Percentiles rank a stretch among this genome's conserved stretches.
Evolutionary conservation across 1,140 invertebrate species (phyloP).

Genomic region (Prorops nasuta): DNA sequence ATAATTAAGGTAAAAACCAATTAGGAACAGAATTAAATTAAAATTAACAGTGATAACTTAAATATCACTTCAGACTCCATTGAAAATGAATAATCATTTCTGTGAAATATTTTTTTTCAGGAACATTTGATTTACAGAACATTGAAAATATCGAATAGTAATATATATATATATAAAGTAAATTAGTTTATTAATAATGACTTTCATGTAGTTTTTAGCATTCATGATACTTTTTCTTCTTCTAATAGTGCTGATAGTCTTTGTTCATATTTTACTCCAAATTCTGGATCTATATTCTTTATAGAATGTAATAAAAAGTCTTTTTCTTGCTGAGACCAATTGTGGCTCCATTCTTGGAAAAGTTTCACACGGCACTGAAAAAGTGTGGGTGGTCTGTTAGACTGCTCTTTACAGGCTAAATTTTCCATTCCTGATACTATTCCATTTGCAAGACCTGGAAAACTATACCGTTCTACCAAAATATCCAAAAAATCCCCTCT

Average conservation of each 20-base stretch:
- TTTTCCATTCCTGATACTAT: slow-evolving; percentile 68
- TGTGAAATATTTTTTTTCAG: too few relatives aligned
- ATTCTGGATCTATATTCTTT: slow-evolving; percentile 68
- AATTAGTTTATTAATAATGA: too few relatives aligned
- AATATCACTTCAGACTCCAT: too few relatives aligned
- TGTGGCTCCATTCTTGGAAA: slow-evolving; percentile 81
- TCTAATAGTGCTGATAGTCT: slow-evolving; percentile 48
- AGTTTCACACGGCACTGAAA: slow-evolving; percentile 88
- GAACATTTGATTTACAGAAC: too few relatives aligned
- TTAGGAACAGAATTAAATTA: too few relatives aligned
- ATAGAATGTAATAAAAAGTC: slow-evolving; percentile 68
- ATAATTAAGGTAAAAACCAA: too few relatives aligned
- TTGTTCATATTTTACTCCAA: slow-evolving; percentile 68
- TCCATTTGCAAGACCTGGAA: slow-evolving; percentile 67
- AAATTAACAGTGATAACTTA: too few relatives aligned
- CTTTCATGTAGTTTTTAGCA: too few relatives aligned
- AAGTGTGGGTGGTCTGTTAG: slow-evolving; percentile 73
- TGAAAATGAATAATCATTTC: too few relatives aligned
- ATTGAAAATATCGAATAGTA: too few relatives aligned
- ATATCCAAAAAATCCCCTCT: slow-evolving; percentile 79
- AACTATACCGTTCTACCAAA: slow-evolving; percentile 67
- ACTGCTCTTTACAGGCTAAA: slow-evolving; percentile 63
- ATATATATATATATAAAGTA: too few relatives aligned
- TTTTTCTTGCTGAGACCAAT: slow-evolving; percentile 76
- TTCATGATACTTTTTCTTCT: slow-evolving; percentile 14